Conservation (phyloP, 2,113 vertebrate species). For the Pseudorasbora parva region DNA sequence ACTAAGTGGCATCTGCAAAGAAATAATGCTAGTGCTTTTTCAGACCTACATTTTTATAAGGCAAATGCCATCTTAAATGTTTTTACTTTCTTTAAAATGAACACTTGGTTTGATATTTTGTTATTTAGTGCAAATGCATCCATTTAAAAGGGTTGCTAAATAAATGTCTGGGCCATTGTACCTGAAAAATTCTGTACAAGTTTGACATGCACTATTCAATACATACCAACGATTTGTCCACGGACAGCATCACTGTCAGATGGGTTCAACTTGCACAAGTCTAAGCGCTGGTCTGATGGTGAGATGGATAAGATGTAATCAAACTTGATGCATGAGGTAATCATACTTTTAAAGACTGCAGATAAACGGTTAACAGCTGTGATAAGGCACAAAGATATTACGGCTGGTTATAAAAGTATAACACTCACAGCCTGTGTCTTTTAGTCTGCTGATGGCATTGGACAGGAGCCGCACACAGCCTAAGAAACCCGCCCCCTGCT, state of each 20-base stretch:
- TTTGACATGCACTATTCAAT: not conserved
- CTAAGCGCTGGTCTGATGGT: constrained; percentile 93
- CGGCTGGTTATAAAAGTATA: not conserved
- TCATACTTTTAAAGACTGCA: constrained; percentile 8
- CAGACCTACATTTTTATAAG: not conserved
- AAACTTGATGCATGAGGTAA: not conserved
- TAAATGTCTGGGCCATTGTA: not conserved
- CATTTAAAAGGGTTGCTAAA: not conserved
- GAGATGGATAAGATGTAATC: constrained; percentile 34
- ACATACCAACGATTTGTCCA: constrained; percentile 97
- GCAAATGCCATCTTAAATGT: not conserved
- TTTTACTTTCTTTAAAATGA: not conserved
- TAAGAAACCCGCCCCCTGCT: constrained; percentile 96
- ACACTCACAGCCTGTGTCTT: constrained; percentile 95
- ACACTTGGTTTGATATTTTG: not conserved
- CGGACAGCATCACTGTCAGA: constrained; percentile 96
- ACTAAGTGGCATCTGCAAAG: not conserved
- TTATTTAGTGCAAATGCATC: not conserved
- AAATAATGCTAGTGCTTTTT: not conserved
- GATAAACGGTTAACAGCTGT: not conserved
- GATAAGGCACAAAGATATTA: not conserved
- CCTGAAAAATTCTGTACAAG: not conserved
- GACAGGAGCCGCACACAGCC: constrained; percentile 95
- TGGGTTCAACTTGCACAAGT: constrained; percentile 98
- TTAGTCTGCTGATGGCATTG: constrained; percentile 95